These are phyloP conservation scores for Urocynchramus pylzowi DNA, from an alignment of 2,113 vertebrate genomes.

Conservation along the genomic window DNA sequence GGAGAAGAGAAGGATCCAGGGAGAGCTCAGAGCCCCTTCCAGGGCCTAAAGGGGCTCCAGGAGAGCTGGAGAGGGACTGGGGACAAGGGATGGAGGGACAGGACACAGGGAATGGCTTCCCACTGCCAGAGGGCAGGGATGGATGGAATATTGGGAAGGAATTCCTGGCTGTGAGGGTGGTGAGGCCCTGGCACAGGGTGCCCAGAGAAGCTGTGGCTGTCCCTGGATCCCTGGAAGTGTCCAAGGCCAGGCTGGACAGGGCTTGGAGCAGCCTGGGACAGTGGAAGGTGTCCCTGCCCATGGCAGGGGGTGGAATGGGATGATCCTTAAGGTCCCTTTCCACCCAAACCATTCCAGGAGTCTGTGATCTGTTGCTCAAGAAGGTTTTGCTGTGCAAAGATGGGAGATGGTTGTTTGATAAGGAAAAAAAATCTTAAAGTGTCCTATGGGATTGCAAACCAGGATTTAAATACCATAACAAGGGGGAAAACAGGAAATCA, in stretches of 20 bases:
- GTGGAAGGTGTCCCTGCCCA: background rate
- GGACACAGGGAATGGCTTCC: background rate
- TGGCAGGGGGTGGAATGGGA: rapidly evolving
- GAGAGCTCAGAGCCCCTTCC: background rate
- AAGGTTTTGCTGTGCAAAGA: background rate
- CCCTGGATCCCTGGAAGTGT: background rate
- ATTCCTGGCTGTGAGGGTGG: rapidly evolving
- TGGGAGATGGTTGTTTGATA: background rate
- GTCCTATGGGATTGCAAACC: background rate
- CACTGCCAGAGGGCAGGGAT: background rate
- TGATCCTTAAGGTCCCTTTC: background rate
- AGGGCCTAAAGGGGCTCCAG: background rate
- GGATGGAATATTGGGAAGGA: background rate
- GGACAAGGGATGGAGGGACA: background rate
- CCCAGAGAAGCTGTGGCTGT: background rate
- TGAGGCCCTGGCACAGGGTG: rapidly evolving
- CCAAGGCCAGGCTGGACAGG: rapidly evolving
- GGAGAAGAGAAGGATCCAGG: background rate
- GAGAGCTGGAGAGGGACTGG: background rate
- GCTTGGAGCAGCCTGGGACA: rapidly evolving
- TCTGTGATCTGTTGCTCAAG: background rate
- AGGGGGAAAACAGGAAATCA: rapidly evolving
- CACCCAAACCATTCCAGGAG: background rate
- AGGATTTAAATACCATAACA: background rate
- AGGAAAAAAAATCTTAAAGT: background rate